A percentile compares a stretch with the other conserved stretches of the same genome.
Evolutionary conservation across 2,113 vertebrate genomes (phyloP).

Genomic region (Sula dactylatra): DNA sequence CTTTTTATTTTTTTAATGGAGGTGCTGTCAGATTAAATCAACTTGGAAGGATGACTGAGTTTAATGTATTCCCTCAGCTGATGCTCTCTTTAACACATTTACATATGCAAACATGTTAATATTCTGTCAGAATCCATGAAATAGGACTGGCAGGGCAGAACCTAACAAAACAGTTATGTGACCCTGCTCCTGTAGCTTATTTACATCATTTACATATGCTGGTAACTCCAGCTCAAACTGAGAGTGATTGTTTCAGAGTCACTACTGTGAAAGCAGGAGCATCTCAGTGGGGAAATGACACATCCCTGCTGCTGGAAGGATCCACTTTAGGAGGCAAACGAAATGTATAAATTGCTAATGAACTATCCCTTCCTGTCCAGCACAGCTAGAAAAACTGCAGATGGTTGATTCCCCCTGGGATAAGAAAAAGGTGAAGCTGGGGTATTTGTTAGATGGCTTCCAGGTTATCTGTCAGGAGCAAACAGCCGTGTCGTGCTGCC

Average conservation of each 20-base stretch:
- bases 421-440: constrained; percentile 19
- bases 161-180: background rate
- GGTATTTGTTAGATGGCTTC: background rate
- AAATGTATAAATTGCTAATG: constrained; percentile 38
- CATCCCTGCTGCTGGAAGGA: constrained; percentile 17
- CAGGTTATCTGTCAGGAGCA: background rate
- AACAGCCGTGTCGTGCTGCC: background rate
- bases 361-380: constrained; percentile 1
- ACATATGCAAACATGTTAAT: constrained; percentile 63
- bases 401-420: constrained; percentile 28
- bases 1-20: constrained; percentile 71
- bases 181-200: background rate
- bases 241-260: background rate
- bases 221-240: background rate
- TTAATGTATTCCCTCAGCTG: constrained; percentile 60
- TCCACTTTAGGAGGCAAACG: constrained; percentile 26
- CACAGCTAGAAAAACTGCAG: constrained; percentile 18
- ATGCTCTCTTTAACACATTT: constrained; percentile 55
- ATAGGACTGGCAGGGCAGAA: constrained; percentile 38
- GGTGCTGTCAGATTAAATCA: constrained; percentile 67
- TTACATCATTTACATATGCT: background rate
- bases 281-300: constrained; percentile 24
- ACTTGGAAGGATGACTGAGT: background rate
- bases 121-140: background rate
- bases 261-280: background rate